Evolutionary conservation across 2,797 vertebrate genomes (phyloP).

Genomic region (Aplochiton taeniatus): DNA sequence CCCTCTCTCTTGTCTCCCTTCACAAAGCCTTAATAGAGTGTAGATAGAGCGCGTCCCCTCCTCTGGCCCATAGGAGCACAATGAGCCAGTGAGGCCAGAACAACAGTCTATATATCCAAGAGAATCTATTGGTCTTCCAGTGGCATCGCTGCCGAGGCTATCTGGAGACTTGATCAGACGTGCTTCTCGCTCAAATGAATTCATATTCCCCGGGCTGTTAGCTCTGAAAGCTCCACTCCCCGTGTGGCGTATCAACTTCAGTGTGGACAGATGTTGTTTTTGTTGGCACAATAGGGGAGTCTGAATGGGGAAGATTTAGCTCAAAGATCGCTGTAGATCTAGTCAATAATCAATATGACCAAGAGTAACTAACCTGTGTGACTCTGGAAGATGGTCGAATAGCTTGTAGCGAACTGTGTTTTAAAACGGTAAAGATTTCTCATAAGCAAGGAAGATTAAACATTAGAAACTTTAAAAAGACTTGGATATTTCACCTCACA

Average conservation of each 20-base stretch:
- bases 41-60: constrained; percentile 51
- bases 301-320: constrained; percentile 7
- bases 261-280: not conserved
- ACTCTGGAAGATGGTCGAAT: no score
- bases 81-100: constrained; percentile 11
- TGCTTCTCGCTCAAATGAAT: constrained; percentile 35
- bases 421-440: no score
- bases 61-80: constrained; percentile 43
- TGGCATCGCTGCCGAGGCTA: constrained; percentile 6
- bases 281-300: constrained; percentile 27
- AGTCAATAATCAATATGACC: constrained; percentile 45
- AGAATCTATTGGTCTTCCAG: constrained; percentile 48
- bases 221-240: constrained; percentile 10
- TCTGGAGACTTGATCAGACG: constrained; percentile 39
- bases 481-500: no score
- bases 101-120: constrained; percentile 6
- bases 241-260: constrained; percentile 9
- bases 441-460: no score
- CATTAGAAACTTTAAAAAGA: no score
- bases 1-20: constrained; percentile 40
- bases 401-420: no score
- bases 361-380: constrained; percentile 2
- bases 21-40: constrained; percentile 63
- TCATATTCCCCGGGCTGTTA: constrained; percentile 44
- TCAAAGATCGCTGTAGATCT: constrained; percentile 18